phyloP scores from a whole-genome alignment of 2,888 invertebrate genomes.

The Eristalinus aeneus region DNA sequence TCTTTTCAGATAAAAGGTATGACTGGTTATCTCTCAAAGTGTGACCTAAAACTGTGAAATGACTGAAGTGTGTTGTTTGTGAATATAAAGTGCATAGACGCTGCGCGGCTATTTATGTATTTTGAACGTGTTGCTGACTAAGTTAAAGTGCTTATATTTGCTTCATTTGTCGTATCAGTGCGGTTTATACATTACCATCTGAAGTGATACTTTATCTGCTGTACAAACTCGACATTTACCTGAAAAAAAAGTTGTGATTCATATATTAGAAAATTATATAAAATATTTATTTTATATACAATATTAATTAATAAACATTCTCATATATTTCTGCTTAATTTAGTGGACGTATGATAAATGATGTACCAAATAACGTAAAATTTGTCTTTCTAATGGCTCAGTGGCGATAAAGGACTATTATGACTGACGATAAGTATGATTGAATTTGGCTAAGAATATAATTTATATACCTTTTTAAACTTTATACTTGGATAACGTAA shows the following conservation, averaged over 20 bases:
- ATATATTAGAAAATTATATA: background rate
- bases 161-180: background rate
- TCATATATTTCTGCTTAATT: too few species aligned
- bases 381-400: too few species aligned
- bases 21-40: slow-evolving; percentile 13
- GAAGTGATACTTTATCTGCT: background rate
- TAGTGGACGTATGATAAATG: too few species aligned
- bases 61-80: slow-evolving; percentile 38
- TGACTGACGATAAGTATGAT: too few species aligned
- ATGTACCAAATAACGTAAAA: too few species aligned
- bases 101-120: slow-evolving; percentile 12
- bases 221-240: slow-evolving; percentile 17
- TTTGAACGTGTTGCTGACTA: background rate
- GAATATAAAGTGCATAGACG: slow-evolving; percentile 15
- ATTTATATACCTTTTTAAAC: too few species aligned
- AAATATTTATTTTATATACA: background rate
- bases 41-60: slow-evolving; percentile 44
- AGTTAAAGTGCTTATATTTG: background rate
- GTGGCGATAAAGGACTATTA: too few species aligned
- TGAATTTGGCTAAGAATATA: too few species aligned
- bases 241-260: slow-evolving; percentile 8
- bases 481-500: too few species aligned
- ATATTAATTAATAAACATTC: too few species aligned
- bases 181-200: slow-evolving; percentile 31
- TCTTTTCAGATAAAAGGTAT: slow-evolving; percentile 20